phyloP scores from a whole-genome alignment of 2,113 vertebrate genomes.

The Onychostoma macrolepis region DNA sequence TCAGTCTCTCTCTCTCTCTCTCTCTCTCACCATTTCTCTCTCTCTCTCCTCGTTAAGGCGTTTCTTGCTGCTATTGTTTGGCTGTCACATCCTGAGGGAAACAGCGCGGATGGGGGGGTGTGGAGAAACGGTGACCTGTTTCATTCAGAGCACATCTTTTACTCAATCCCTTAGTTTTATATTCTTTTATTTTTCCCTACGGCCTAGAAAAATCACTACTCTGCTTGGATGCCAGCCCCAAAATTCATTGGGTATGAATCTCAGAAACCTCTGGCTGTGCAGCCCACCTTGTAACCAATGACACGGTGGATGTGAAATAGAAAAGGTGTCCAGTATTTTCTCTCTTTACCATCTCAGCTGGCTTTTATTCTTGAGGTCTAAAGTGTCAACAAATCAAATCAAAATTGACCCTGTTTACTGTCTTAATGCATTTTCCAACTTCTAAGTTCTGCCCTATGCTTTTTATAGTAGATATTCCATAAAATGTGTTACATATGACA shows the following conservation, averaged over 20 bases:
- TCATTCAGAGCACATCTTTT: slow-evolving; percentile 48
- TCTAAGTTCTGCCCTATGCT: background rate
- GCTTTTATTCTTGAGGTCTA: background rate
- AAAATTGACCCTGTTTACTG: background rate
- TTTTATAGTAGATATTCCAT: background rate
- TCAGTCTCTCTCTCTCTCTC: slow-evolving; percentile 7
- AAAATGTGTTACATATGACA: background rate
- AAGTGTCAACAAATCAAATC: background rate
- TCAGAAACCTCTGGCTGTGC: background rate
- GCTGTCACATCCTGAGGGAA: slow-evolving; percentile 61
- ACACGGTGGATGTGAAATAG: background rate
- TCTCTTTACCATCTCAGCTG: background rate
- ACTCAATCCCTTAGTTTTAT: background rate
- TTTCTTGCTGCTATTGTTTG: slow-evolving; percentile 66
- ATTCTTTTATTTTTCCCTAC: slow-evolving; percentile 4
- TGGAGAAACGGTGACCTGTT: slow-evolving; percentile 44
- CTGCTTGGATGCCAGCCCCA: background rate
- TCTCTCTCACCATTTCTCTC: slow-evolving; percentile 19
- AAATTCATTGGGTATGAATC: slow-evolving; percentile 10
- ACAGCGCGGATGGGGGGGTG: slow-evolving; percentile 45
- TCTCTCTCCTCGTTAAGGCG: slow-evolving; percentile 60
- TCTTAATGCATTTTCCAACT: background rate
- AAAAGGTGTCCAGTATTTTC: background rate
- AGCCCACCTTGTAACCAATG: background rate
- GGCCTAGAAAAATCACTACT: slow-evolving; percentile 39